Percentiles rank a stretch among this genome's conserved stretches.
phyloP scores from a whole-genome alignment of 2,113 vertebrate species.

The Cyprinodon brontotheroides region DNA sequence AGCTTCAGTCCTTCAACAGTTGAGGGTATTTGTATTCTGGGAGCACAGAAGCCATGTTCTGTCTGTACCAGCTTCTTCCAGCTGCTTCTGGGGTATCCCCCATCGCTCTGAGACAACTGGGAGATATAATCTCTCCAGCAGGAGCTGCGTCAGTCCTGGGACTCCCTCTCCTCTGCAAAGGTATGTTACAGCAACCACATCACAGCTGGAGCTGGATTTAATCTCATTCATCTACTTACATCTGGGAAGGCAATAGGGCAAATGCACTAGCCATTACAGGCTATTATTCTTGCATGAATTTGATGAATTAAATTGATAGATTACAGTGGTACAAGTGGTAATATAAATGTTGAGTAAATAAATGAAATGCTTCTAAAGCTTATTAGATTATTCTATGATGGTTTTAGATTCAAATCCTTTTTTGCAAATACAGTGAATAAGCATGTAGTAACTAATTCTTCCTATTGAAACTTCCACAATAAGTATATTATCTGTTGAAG shows the following conservation, averaged over 20 bases:
- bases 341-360: not conserved
- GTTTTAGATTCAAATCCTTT: constrained; percentile 1
- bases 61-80: not conserved
- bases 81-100: constrained; percentile 2
- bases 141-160: constrained; percentile 6
- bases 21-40: not conserved
- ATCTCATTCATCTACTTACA: not conserved
- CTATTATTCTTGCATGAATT: not conserved
- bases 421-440: not conserved
- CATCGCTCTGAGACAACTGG: constrained; percentile 7
- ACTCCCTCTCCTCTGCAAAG: not conserved
- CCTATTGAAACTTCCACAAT: not conserved
- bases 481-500: not conserved
- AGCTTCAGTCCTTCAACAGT: not conserved
- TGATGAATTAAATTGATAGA: not conserved
- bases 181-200: not conserved
- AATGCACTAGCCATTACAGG: not conserved
- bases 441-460: not conserved
- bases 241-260: not conserved
- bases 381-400: not conserved
- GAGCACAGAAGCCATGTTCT: not conserved
- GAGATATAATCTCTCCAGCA: constrained; percentile 16
- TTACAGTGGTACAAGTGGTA: not conserved
- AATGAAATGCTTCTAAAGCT: not conserved
- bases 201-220: not conserved